phyloP scores from a whole-genome alignment of 2,113 vertebrate species.

The Orientallactaga bullata region DNA sequence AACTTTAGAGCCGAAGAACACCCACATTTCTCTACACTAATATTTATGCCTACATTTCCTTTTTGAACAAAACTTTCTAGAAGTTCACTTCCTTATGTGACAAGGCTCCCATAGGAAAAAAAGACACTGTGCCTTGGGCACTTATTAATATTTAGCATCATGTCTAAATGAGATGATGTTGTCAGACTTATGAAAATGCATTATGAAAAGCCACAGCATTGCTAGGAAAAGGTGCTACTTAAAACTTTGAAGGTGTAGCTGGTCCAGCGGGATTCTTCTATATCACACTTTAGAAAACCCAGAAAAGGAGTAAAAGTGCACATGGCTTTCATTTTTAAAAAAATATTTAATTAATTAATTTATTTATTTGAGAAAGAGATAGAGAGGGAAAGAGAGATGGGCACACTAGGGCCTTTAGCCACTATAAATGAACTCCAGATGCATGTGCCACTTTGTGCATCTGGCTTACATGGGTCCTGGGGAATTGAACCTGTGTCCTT shows the following conservation, averaged over 20 bases:
- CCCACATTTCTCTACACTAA: not conserved
- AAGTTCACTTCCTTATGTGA: not conserved
- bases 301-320: not conserved
- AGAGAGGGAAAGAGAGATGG: too few species aligned
- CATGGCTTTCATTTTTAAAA: too few species aligned
- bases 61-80: constrained; percentile 52
- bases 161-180: constrained; percentile 64
- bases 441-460: too few species aligned
- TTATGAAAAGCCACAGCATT: constrained; percentile 60
- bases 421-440: too few species aligned
- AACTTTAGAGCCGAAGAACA: not conserved
- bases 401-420: too few species aligned
- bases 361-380: too few species aligned
- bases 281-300: not conserved
- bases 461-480: too few species aligned
- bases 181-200: constrained; percentile 69
- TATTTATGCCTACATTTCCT: constrained; percentile 43
- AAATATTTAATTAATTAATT: too few species aligned
- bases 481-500: too few species aligned
- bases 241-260: constrained; percentile 3
- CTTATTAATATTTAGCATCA: constrained; percentile 73
- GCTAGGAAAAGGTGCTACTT: not conserved
- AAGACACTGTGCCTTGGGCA: constrained; percentile 56
- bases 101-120: constrained; percentile 44
- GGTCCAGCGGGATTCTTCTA: not conserved